These are phyloP conservation scores for Latrodectus elegans DNA, from an alignment of 2,888 invertebrate genomes.

Conservation along the genomic window DNA sequence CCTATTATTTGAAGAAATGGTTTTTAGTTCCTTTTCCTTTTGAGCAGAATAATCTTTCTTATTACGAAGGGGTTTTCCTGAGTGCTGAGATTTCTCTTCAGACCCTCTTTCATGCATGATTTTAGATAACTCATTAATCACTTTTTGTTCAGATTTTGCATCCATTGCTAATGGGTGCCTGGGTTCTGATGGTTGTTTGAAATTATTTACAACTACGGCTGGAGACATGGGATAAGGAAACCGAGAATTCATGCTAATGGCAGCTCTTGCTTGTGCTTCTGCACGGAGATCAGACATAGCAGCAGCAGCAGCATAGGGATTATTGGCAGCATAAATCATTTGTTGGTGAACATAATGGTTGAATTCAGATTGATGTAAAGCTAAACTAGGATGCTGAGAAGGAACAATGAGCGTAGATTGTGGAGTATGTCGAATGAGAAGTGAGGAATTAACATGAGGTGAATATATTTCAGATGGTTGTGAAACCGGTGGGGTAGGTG, in stretches of 20 bases:
- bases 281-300: slow-evolving; percentile 71
- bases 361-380: slow-evolving; percentile 68
- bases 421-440: slow-evolving; percentile 71
- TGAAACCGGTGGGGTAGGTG: slow-evolving; percentile 70
- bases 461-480: slow-evolving; percentile 55
- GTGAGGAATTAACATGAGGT: slow-evolving; percentile 55
- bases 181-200: slow-evolving; percentile 65
- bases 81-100: slow-evolving; percentile 36
- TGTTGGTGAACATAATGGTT: slow-evolving; percentile 71
- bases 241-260: slow-evolving; percentile 69
- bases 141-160: slow-evolving; percentile 66
- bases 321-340: slow-evolving; percentile 70
- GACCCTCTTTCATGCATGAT: slow-evolving; percentile 39
- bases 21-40: slow-evolving; percentile 44
- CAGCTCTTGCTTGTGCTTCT: slow-evolving; percentile 70
- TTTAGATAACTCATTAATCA: slow-evolving; percentile 42
- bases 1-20: slow-evolving; percentile 44
- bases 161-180: slow-evolving; percentile 51
- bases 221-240: slow-evolving; percentile 67
- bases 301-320: slow-evolving; percentile 46
- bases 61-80: slow-evolving; percentile 38
- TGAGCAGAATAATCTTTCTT: slow-evolving; percentile 38
- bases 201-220: slow-evolving; percentile 41
- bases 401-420: slow-evolving; percentile 70
- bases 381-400: slow-evolving; percentile 61